phyloP scores from a whole-genome alignment of 2,888 invertebrate genomes.

The Heliconius ismenius region DNA sequence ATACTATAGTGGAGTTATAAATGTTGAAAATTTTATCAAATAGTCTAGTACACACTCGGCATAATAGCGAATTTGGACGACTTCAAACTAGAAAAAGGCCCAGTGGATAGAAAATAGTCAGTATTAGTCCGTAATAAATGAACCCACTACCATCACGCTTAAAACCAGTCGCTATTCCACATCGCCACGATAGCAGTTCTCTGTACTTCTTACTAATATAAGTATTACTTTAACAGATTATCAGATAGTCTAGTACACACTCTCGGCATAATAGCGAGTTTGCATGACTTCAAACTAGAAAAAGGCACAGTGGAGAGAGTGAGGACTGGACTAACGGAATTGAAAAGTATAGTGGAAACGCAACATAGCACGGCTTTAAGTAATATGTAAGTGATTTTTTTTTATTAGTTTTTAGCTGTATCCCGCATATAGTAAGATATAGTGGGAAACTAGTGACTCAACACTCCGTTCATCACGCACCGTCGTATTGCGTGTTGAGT shows the following conservation, averaged over 20 bases:
- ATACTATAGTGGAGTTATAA: too few species aligned
- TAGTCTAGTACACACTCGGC: slow-evolving; percentile 61
- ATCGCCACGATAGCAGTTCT: neutral
- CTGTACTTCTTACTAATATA: neutral
- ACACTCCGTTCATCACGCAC: too few species aligned
- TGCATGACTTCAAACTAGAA: slow-evolving; percentile 62
- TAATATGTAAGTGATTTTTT: slow-evolving; percentile 59
- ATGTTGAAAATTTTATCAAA: slow-evolving; percentile 59
- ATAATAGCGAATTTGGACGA: slow-evolving; percentile 61
- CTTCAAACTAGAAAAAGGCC: slow-evolving; percentile 54
- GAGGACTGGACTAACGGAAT: slow-evolving; percentile 53
- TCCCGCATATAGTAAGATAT: neutral
- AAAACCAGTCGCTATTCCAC: neutral
- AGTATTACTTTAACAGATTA: slow-evolving; percentile 51
- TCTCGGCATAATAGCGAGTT: slow-evolving; percentile 57
- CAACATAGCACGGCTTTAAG: slow-evolving; percentile 59
- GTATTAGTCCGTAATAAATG: slow-evolving; percentile 53
- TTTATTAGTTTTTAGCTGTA: neutral
- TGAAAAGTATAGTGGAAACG: slow-evolving; percentile 58
- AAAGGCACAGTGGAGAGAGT: slow-evolving; percentile 54
- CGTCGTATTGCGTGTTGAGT: too few species aligned
- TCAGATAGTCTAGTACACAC: slow-evolving; percentile 64
- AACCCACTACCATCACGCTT: neutral
- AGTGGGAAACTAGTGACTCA: neutral
- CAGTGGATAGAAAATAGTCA: slow-evolving; percentile 54